Conservation (phyloP, 2,113 vertebrate species). For the Macquaria ambigua region DNA sequence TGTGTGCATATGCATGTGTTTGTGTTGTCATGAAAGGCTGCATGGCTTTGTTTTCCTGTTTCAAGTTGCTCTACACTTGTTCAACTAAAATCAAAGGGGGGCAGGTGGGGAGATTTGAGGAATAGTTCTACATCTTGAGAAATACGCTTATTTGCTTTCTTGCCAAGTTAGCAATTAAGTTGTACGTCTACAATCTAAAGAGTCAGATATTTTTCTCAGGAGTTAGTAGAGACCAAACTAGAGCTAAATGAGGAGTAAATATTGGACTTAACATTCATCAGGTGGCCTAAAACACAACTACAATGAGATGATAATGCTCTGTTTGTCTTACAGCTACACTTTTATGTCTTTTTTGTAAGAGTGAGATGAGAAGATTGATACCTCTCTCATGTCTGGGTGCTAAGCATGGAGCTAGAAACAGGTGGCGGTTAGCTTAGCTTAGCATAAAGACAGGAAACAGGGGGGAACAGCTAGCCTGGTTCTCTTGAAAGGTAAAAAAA, state of each 20-base stretch:
- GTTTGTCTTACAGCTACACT: neutral
- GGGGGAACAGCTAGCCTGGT: no score
- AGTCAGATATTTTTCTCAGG: neutral
- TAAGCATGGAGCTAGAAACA: neutral
- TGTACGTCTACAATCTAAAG: neutral
- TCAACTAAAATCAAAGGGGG: neutral
- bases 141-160: neutral
- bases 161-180: neutral
- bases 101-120: neutral
- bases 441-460: neutral
- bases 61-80: neutral
- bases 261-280: neutral
- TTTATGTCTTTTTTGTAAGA: neutral
- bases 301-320: neutral
- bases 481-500: no score
- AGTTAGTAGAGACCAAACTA: neutral
- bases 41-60: slow-evolving; percentile 26
- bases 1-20: neutral
- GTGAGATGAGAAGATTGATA: neutral
- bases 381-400: neutral
- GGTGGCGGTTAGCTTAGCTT: neutral
- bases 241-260: neutral
- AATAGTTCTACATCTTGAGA: neutral
- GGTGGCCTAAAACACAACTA: neutral
- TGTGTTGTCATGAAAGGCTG: neutral